phyloP scores from a whole-genome alignment of 2,113 vertebrate species.

The Nettapus auritus region DNA sequence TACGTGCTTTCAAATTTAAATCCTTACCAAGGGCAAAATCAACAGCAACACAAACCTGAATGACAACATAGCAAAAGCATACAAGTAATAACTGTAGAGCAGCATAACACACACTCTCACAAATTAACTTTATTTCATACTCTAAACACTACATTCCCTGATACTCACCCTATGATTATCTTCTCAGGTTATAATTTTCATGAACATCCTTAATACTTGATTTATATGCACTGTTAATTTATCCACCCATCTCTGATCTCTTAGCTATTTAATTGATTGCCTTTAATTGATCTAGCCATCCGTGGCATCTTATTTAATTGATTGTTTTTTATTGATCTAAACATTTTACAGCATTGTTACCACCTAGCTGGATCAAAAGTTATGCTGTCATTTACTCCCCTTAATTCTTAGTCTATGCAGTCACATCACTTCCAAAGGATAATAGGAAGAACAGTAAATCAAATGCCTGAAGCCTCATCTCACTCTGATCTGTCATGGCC shows the following conservation, averaged over 20 bases:
- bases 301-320: conserved; percentile 41
- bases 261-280: conserved; percentile 56
- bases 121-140: background rate
- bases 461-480: background rate
- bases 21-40: background rate
- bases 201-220: conserved; percentile 1
- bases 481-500: background rate
- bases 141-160: background rate
- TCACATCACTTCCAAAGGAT: background rate
- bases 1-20: background rate
- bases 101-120: background rate
- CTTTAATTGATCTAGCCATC: conserved; percentile 53
- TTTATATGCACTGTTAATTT: conserved; percentile 62
- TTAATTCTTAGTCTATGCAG: background rate
- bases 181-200: background rate
- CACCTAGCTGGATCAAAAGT: background rate
- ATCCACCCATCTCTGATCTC: conserved; percentile 29
- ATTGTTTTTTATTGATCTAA: conserved; percentile 34
- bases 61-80: background rate
- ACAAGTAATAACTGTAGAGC: background rate
- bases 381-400: background rate
- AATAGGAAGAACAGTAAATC: background rate
- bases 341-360: background rate
- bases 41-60: background rate
- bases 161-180: background rate